Base-by-base conservation (phyloP, 2,113 vertebrate genomes). In the Echinops telfairi region DNA sequence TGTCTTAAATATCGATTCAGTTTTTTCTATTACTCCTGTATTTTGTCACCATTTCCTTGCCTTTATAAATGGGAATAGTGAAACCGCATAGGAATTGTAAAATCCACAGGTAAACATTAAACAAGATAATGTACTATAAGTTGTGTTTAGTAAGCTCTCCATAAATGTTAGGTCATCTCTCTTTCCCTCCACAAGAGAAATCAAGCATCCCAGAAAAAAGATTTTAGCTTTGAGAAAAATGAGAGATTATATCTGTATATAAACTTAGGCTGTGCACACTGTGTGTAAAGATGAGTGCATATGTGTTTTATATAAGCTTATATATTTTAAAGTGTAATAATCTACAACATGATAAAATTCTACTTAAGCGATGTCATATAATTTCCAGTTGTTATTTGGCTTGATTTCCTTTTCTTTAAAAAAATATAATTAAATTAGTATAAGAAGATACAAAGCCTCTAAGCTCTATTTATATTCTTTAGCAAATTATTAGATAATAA, bases 371-470 rank as follows among this genome's bases (percentile, higher is more conserved):
- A 14, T 78, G 12, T 27, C 83, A 66, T 64, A 3, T 80, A 60
- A 60, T 43, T 71, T 2, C 25, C 47, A 20, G 19, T 47, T 64
- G n/a, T n/a, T 27, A 83, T 76, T 85, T 85, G 53, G 3, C 9
- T 92, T 90, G 36, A 58, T 60, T 80, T 80, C n/a, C 68, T 88
- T 83, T 88, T 83, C 31, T 83, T 89, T 89, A 71, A 29, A 27
- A 47, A 29, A 68, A 40, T 75, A 68, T 43, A 92, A 64, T 78
- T 14, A 4, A 70, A 17, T 40, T 36, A 73, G 25, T 36, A 76
- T 62, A 22, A 76, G 5, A 77, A 10, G 23, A 76, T 53, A 64
- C 15, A 89, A 88, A 93, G 14, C 68, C 2, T 71, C 84, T 23
- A 33, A 71, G 31, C 6, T 92, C 29, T 66, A 90, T 82, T 82